Evolutionary conservation across 1,140 invertebrate species (phyloP), one percentile per base, ranked within the genome.

Genomic region (Ridgeia piscesae): DNA sequence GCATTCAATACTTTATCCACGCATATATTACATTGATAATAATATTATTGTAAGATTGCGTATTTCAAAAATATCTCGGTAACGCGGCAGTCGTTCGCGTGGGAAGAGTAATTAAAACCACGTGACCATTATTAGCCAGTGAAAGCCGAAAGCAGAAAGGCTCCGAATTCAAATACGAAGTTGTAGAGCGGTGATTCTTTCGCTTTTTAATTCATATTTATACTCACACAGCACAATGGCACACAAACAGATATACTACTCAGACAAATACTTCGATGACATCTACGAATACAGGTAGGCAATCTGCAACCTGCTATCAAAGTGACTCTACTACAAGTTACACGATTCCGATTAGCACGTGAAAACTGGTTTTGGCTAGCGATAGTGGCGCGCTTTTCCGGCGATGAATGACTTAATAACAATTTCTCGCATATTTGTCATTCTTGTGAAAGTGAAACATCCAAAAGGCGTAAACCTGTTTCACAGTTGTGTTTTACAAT

Each of bases 221-320:
- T 77, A 34, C 77, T n/a, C 48, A n/a, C n/a, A n/a, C n/a, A n/a
- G n/a, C n/a, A 94, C 89, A 92, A 94, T 94, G 94, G 92, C 94
- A 8, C 92, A 93, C 8, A 98, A 98, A 95, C 97, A 98, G 95
- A 98, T 99, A 94, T 98, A 98, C 94, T 99, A 99, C 95, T 98
- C 98, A 0, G 98, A 98, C 95, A 98, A 98, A 95, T 99, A 99
- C 94, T 97, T 92, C 77, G 96, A 96, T 91, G 95, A 95, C 89
- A 93, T 94, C 77, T 96, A 94, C 93, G 95, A 96, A 92, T 96
- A 96, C 93, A 94, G 96, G 95, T 96, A 94, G 58, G 58, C 58
- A 21, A 77, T 77, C 27, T 77, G 58, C 58, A 77, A 77, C 58
- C 27, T 21, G 58, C 58, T 77, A 21, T 21, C 58, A 77, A 77